Evolutionary conservation across 2,797 vertebrate species (phyloP).

Genomic region (Pseudotriccus pelzelni): DNA sequence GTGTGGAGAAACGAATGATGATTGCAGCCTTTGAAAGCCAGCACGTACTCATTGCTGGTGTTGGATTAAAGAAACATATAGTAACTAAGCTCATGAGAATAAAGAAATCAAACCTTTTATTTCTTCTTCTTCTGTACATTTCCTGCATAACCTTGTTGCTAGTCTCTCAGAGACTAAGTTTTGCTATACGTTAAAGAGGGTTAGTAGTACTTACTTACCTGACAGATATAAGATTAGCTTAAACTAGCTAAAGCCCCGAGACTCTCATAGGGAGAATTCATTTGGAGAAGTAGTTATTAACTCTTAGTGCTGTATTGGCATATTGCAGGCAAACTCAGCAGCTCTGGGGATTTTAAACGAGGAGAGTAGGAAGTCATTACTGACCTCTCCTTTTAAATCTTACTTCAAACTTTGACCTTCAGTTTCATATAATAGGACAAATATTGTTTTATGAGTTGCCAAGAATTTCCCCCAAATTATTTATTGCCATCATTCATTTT

Average conservation of each 20-base stretch:
- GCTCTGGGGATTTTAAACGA: slow-evolving; percentile 38
- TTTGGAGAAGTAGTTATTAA: slow-evolving; percentile 24
- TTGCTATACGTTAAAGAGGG: background rate
- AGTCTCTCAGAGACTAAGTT: slow-evolving; percentile 15
- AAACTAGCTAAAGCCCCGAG: slow-evolving; percentile 11
- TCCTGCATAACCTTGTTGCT: slow-evolving; percentile 25
- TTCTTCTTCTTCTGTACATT: background rate
- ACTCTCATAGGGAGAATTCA: background rate
- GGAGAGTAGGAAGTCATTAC: slow-evolving; percentile 22
- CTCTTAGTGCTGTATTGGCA: background rate
- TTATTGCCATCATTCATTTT: slow-evolving; percentile 27
- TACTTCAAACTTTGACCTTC: slow-evolving; percentile 28
- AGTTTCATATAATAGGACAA: slow-evolving; percentile 30
- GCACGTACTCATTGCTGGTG: background rate
- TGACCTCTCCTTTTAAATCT: slow-evolving; percentile 52
- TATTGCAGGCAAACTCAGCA: background rate
- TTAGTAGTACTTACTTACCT: slow-evolving; percentile 18
- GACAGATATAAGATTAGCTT: slow-evolving; percentile 45
- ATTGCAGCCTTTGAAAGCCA: background rate
- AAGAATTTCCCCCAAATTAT: slow-evolving; percentile 50
- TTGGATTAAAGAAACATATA: background rate
- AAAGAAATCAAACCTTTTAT: background rate
- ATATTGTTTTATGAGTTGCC: slow-evolving; percentile 55
- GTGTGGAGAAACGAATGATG: background rate
- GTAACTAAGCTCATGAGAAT: background rate